phyloP scores from a whole-genome alignment of 2,113 vertebrate species.

The Coptodon bakossiorum region DNA sequence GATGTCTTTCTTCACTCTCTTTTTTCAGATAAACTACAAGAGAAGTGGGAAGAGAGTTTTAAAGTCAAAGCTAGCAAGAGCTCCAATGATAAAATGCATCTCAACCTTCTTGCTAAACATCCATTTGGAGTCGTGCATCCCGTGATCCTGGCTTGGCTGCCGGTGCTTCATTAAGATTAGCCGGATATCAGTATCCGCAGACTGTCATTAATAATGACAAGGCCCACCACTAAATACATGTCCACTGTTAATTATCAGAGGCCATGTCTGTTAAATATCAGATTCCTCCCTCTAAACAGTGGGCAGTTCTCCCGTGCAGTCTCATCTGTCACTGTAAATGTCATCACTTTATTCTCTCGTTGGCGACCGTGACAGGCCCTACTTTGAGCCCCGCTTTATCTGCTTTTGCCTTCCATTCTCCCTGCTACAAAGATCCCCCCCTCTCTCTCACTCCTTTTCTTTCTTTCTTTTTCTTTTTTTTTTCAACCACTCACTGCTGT shows the following conservation, averaged over 20 bases:
- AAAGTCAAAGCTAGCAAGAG: neutral
- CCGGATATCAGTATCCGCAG: conserved; percentile 64
- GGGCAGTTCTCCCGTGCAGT: conserved; percentile 78
- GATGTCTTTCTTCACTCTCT: neutral
- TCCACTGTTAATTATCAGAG: conserved; percentile 87
- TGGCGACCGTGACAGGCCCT: conserved; percentile 81
- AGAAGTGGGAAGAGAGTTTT: neutral
- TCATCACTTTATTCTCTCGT: conserved; percentile 88
- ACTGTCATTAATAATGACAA: conserved; percentile 83
- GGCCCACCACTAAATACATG: conserved; percentile 80
- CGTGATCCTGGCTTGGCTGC: neutral
- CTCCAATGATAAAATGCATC: neutral
- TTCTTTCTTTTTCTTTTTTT: conserved; percentile 46
- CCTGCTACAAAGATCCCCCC: conserved; percentile 82
- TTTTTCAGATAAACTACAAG: neutral
- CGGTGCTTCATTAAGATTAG: conserved; percentile 74
- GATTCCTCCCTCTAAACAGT: conserved; percentile 84
- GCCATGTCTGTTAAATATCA: conserved; percentile 91
- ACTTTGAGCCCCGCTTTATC: conserved; percentile 89
- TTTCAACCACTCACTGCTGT: conserved; percentile 85
- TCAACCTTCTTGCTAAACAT: neutral
- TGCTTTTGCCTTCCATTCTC: conserved; percentile 84
- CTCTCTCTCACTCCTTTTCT: conserved; percentile 39
- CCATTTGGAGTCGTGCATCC: neutral
- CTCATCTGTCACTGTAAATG: conserved; percentile 94